Evolutionary conservation across 2,113 vertebrate species (phyloP).

Genomic region (Mugil cephalus): DNA sequence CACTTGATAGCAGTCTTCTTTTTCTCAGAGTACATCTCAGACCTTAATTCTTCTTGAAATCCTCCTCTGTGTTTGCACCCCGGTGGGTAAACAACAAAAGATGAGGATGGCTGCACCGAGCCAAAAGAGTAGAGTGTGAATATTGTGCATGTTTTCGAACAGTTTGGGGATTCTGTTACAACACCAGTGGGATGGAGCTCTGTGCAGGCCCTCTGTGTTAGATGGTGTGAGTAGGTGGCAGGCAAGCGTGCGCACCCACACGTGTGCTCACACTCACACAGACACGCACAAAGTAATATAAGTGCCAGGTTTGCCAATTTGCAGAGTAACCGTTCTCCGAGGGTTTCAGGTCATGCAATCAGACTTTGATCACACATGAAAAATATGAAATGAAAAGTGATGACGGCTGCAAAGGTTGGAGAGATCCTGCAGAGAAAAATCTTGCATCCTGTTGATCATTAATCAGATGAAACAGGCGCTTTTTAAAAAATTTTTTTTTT

Average conservation of each 20-base stretch:
- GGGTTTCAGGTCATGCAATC: conserved; percentile 17
- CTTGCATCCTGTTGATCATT: conserved; percentile 17
- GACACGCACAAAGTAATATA: neutral
- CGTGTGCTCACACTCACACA: conserved; percentile 6
- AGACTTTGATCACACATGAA: conserved; percentile 10
- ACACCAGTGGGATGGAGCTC: conserved; percentile 45
- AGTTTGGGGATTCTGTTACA: conserved; percentile 20
- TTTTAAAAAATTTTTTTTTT: too few relatives aligned
- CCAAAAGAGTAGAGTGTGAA: conserved; percentile 3
- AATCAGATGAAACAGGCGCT: conserved; percentile 7
- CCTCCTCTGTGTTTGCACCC: neutral
- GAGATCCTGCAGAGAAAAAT: conserved; percentile 12
- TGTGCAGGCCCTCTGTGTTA: conserved; percentile 42
- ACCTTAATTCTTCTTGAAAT: neutral
- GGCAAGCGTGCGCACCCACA: conserved; percentile 11
- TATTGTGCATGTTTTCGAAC: conserved; percentile 14
- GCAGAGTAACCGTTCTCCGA: conserved; percentile 1
- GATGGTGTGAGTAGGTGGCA: conserved; percentile 52
- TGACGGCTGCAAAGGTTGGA: neutral
- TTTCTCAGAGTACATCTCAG: neutral
- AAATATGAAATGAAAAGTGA: conserved; percentile 9
- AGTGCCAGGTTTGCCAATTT: neutral
- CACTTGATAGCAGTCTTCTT: conserved; percentile 3
- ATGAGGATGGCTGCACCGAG: neutral
- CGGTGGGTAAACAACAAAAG: conserved; percentile 10